Base-by-base conservation (phyloP, 2,113 vertebrate species). In the Gallinago paraguaiae region DNA sequence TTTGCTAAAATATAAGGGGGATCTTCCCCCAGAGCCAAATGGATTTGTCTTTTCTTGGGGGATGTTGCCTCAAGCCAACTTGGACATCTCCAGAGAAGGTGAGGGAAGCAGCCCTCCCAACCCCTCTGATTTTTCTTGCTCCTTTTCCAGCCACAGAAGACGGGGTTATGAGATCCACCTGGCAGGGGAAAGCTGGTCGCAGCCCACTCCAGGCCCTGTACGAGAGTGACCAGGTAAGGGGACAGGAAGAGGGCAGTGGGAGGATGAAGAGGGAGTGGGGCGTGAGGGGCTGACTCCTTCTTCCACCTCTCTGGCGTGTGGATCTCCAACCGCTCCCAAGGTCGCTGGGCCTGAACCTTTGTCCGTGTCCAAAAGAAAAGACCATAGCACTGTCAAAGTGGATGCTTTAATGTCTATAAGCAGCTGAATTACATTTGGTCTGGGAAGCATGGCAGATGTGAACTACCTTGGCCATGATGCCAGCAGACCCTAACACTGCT, bases 201-300 rank as follows among this genome's bases (percentile, higher is more conserved):
- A 99, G 97, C 91, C 99, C 99, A 9, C 98, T 99, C 22, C 98
- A 99, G 97, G 93, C 97, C 7, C 98, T 99, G 2, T 98, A 99
- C 2, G 98, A 98, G 30, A 97, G 98, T 30, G 98, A 99, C 78
- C 98, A 99, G 98, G 99, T 99, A 96, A 97, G 98, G 97, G 51
- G 19, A 33, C n/a, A 43, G 33, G 68, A 69, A 54, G 59, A 51
- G 14, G 48, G 37, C 50, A 8, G 23, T 27, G 15, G 2, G 20
- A 39, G 27, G 12, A 1, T 1, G 1, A 60, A 37, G 48, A 39
- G 8, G 0, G 1, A 57, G 41, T 16, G 15, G 8, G 20, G 5
- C 1, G 2, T 31, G 61, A 17, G 31, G 28, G 18, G 5, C 17
- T 41, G 39, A 72, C 37, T 17, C 25, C 31, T 78, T 84, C 13